Percentiles rank a stretch among this genome's conserved stretches.
Conservation (phyloP, 2,888 invertebrate genomes). For the Cordylochernes scorpioides region DNA sequence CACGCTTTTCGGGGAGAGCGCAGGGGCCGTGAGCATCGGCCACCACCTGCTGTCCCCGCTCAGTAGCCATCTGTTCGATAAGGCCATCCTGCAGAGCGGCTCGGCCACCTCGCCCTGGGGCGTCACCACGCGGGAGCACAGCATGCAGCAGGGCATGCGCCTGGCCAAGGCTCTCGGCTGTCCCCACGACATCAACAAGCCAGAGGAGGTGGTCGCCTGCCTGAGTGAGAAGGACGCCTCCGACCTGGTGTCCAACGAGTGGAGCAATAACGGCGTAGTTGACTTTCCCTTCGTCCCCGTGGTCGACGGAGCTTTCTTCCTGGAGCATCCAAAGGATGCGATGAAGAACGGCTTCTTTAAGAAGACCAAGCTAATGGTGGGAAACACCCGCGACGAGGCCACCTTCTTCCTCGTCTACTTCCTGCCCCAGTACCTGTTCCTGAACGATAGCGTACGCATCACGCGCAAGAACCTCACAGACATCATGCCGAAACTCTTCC, state of each 20-base stretch:
- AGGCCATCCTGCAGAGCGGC: slow-evolving; percentile 69
- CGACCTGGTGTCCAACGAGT: slow-evolving; percentile 16
- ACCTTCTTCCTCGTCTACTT: slow-evolving; percentile 82
- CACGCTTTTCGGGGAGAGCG: slow-evolving; percentile 75
- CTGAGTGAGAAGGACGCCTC: slow-evolving; percentile 28
- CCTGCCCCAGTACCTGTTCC: slow-evolving; percentile 44
- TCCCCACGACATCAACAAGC: slow-evolving; percentile 38
- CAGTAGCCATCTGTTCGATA: slow-evolving; percentile 20
- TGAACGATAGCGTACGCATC: slow-evolving; percentile 53
- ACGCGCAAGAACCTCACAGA: slow-evolving; percentile 44
- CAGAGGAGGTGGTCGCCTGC: slow-evolving; percentile 45
- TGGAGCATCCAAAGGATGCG: slow-evolving; percentile 38
- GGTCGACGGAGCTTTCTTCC: slow-evolving; percentile 70
- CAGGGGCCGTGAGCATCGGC: slow-evolving; percentile 79
- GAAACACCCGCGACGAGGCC: slow-evolving; percentile 75
- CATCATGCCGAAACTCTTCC: slow-evolving; percentile 52
- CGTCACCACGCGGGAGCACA: slow-evolving; percentile 51
- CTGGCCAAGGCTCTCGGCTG: slow-evolving; percentile 59
- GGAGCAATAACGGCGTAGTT: slow-evolving; percentile 21
- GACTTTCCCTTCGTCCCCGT: slow-evolving; percentile 75
- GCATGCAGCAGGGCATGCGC: slow-evolving; percentile 34
- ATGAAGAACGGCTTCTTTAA: slow-evolving; percentile 59
- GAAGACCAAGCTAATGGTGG: slow-evolving; percentile 66
- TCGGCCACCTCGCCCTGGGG: slow-evolving; percentile 81
- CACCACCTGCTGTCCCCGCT: slow-evolving; percentile 53